Percentiles rank a stretch among this genome's conserved stretches.
Evolutionary conservation across 2,797 vertebrate genomes (phyloP).

Genomic region (Xenentodon cancila): DNA sequence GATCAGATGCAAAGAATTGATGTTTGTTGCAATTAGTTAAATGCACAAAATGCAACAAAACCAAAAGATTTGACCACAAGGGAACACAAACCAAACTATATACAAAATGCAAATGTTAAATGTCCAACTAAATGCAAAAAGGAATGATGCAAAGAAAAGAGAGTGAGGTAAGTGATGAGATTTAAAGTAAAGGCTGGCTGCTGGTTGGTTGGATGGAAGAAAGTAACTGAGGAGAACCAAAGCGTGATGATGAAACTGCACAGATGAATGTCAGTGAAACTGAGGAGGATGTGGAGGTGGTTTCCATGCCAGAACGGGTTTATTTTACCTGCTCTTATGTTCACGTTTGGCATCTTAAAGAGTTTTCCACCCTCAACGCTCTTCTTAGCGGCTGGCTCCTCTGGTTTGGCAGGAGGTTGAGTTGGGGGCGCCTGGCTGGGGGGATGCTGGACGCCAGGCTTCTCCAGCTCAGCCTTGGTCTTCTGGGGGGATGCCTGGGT

Average conservation of each 20-base stretch:
- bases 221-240: slow-evolving; percentile 39
- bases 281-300: slow-evolving; percentile 42
- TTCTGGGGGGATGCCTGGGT: slow-evolving; percentile 72
- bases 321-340: slow-evolving; percentile 79
- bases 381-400: slow-evolving; percentile 47
- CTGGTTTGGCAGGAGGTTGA: slow-evolving; percentile 56
- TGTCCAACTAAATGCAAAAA: slow-evolving; percentile 32
- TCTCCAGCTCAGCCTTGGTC: slow-evolving; percentile 77
- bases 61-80: slow-evolving; percentile 10
- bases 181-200: slow-evolving; percentile 13
- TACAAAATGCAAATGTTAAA: slow-evolving; percentile 60
- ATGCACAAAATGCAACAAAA: slow-evolving; percentile 56
- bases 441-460: slow-evolving; percentile 56
- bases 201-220: slow-evolving; percentile 22
- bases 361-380: slow-evolving; percentile 48
- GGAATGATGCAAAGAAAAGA: slow-evolving; percentile 42
- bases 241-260: slow-evolving; percentile 42
- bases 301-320: slow-evolving; percentile 61
- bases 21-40: slow-evolving; percentile 29
- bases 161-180: slow-evolving; percentile 26
- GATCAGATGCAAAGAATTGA: slow-evolving; percentile 13
- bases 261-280: slow-evolving; percentile 61
- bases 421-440: slow-evolving; percentile 6
- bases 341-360: slow-evolving; percentile 74
- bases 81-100: slow-evolving; percentile 24